Evolutionary conservation across 2,797 vertebrate species (phyloP), one percentile per base, ranked within the genome.

Genomic region (Benthosema pterotum): DNA sequence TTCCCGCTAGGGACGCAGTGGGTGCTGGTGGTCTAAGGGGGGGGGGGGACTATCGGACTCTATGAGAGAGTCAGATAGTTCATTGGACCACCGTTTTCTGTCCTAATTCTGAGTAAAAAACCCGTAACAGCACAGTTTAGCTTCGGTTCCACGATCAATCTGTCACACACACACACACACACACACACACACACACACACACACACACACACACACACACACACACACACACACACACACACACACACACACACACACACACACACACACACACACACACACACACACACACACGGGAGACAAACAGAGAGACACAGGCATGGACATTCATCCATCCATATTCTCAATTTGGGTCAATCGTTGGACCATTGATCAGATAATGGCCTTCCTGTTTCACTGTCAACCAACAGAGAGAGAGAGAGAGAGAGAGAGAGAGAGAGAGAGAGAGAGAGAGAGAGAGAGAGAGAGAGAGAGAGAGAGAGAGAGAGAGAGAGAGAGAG

Each of bases 331-430:
- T 79, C 8, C 68, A 65, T 79, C 8, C 75, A 80, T 57, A 48
- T 57, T 53, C 72, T 72, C 7, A 51, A 92, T 90, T 73, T 90
- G 87, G 90, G 90, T 80, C 88, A 83, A 91, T 91, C 91, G 64
- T 88, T 92, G 85, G 65, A 52, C 56, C 80, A 92, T 93, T 72
- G 91, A 93, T 91, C 74, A 12, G 65, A 78, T 92, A 91, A 93
- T 93, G 91, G 87, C 82, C 81, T 90, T 91, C 88, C 80, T 77
- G 83, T 84, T 85, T 77, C 71, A 78, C 61, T 81, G 69, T 74
- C 60, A 32, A 43, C 9, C 14, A 5, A 14, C 43, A 45, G 14
- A 45, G 43, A 45, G 43, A 45, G 43, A 45, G 43, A 13, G 43
- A 45, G 43, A 45, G 43, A 45, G 43, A 45, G 43, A 45, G 42